Evolutionary conservation across 2,888 invertebrate species (phyloP).

Genomic region (Andrena praecox): DNA sequence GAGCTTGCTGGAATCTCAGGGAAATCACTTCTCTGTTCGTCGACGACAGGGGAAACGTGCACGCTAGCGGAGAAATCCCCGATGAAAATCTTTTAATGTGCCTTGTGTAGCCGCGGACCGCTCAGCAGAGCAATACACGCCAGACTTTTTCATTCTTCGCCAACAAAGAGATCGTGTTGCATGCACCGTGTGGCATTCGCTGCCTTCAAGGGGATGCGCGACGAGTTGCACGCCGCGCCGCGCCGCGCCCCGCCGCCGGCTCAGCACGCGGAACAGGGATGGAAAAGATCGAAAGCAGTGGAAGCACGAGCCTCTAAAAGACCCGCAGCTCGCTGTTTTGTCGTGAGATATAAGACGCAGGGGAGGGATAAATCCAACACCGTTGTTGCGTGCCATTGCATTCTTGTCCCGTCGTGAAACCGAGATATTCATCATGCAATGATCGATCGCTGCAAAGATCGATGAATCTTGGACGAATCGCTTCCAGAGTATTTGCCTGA

Average conservation of each 20-base stretch:
- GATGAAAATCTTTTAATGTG: conserved; percentile 63
- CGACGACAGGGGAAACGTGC: conserved; percentile 13
- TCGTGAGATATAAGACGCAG: conserved; percentile 25
- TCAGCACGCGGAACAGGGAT: conserved; percentile 19
- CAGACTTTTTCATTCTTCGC: conserved; percentile 63
- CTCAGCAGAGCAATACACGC: conserved; percentile 49
- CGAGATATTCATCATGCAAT: neutral
- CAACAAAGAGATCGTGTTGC: conserved; percentile 59
- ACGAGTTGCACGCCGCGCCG: conserved; percentile 1
- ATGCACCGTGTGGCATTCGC: conserved; percentile 46
- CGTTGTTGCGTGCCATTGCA: neutral
- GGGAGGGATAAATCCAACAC: conserved; percentile 9
- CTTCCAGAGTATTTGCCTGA: no score
- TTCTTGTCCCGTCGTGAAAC: neutral
- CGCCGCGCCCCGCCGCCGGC: neutral
- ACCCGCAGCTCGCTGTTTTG: conserved; percentile 6
- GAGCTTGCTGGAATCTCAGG: conserved; percentile 25
- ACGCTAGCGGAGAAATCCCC: conserved; percentile 48
- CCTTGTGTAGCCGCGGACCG: conserved; percentile 51
- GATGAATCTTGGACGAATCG: neutral
- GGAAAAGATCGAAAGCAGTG: conserved; percentile 45
- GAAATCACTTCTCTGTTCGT: neutral
- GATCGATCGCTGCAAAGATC: neutral
- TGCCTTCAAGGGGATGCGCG: conserved; percentile 55
- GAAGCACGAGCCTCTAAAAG: conserved; percentile 20